Base-by-base conservation (phyloP, 2,888 invertebrate genomes). In the Venustoraphidia nigricollis region DNA sequence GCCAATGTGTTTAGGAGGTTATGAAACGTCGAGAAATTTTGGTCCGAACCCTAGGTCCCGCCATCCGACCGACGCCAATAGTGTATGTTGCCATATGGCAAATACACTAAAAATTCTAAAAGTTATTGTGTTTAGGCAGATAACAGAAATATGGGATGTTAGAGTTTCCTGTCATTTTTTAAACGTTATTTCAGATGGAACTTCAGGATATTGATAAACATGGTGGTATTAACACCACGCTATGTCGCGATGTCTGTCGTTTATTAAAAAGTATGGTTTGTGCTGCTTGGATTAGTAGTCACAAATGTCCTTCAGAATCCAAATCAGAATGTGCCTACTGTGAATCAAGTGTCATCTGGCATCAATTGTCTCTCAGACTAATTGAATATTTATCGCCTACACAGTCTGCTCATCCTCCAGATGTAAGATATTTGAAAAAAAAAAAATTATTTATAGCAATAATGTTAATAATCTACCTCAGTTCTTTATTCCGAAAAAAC, bases 311-410 rank as follows among this genome's bases (percentile, higher is more conserved):
- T 36, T 60, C 70, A 8, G 73, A 72, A 65, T 77, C 66, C 36
- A 9, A 47, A 46, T 17, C 63, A 67, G 92, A 93, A 62, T 97
- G 96, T 61, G 79, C 83, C 46, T 90, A 88, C 63, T 97, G 96
- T 67, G 93, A 94, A 63, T 86, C 92, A 48, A 83, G 87, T 34
- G 87, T 93, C 36, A 84, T 94, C 69, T 95, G 95, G 87, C 93
- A 95, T 67, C 95, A 94, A 65, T 68, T 95, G 36, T 83, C 87
- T 10, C 76, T 89, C 46, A 79, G 83, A 57, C 68, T 92, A 36
- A 78, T 92, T 34, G 79, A 83, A 53, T 87, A 86, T 56, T 76
- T 91, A 60, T 83, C 81, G 46, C 88, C 88, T 2, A 75, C 80
- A 55, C 74, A 77, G 62, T 81, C 83, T 11, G 78, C 81, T 37